A percentile compares a stretch with the other conserved stretches of the same genome.
phyloP scores from a whole-genome alignment of 37 sponge, comb jelly and placozoan genomes.

The Mnemiopsis leidyi region DNA sequence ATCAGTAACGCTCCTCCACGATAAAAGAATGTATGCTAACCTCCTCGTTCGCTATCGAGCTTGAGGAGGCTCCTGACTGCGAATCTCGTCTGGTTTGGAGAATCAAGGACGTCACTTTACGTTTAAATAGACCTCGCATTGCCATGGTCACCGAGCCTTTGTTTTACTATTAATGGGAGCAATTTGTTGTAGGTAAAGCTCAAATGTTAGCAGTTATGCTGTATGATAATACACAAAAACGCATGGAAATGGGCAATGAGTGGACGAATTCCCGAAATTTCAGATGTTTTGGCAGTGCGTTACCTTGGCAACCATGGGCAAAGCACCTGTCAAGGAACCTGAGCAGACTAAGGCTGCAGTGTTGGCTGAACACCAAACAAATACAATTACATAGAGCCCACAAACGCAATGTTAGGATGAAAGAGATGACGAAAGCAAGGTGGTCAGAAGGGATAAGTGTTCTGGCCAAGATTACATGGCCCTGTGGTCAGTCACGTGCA shows the following conservation, averaged over 20 bases:
- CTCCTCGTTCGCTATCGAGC: background rate
- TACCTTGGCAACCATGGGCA: background rate
- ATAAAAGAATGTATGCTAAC: background rate
- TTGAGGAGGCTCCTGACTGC: slow-evolving; percentile 33
- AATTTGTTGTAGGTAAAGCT: background rate
- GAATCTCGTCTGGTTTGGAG: background rate
- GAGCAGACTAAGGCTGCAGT: background rate
- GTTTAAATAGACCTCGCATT: slow-evolving; percentile 33
- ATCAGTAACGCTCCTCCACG: no score
- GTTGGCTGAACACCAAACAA: background rate
- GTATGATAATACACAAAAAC: no score
- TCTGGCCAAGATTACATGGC: no score
- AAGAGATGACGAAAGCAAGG: background rate
- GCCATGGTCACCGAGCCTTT: slow-evolving; percentile 21
- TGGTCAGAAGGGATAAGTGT: background rate
- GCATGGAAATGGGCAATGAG: background rate
- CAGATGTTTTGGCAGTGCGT: background rate
- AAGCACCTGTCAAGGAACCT: background rate
- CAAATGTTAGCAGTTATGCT: background rate
- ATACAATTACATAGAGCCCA: background rate
- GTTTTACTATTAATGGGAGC: background rate
- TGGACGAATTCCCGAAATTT: background rate
- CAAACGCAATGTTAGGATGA: background rate
- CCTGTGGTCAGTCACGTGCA: background rate
- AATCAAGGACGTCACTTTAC: slow-evolving; percentile 52